phyloP scores from a whole-genome alignment of 2,888 invertebrate species.

The Lepetodrilus schrolli region DNA sequence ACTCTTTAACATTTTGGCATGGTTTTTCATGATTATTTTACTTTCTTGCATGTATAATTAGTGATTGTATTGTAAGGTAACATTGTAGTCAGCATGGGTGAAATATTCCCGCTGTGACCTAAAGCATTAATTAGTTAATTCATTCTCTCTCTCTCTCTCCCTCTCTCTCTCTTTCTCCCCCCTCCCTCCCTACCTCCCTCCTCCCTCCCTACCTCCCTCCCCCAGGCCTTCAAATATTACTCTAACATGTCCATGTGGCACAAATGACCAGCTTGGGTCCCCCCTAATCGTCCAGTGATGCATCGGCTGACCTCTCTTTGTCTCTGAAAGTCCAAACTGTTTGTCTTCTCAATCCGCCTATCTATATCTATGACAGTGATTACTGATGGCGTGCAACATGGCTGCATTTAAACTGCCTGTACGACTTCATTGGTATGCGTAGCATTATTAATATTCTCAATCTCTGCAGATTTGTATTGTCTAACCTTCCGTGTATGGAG shows the following conservation, averaged over 20 bases:
- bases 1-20: no score
- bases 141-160: no score
- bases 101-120: no score
- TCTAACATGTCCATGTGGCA: neutral
- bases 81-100: no score
- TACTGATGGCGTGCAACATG: neutral
- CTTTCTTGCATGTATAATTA: no score
- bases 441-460: constrained; percentile 12
- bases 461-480: neutral
- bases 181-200: no score
- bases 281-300: constrained; percentile 1
- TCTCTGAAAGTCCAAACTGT: constrained; percentile 6
- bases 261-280: constrained; percentile 5
- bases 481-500: no score
- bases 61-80: no score
- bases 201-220: no score
- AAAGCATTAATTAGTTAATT: no score
- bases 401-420: neutral
- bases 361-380: constrained; percentile 16
- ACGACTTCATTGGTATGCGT: neutral
- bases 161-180: no score
- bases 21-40: no score
- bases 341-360: neutral
- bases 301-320: neutral
- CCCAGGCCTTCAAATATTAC: neutral